Percentiles rank a stretch among this genome's conserved stretches.
phyloP scores from a whole-genome alignment of 2,797 vertebrate species.

The Chlorospingus flavigularis region DNA sequence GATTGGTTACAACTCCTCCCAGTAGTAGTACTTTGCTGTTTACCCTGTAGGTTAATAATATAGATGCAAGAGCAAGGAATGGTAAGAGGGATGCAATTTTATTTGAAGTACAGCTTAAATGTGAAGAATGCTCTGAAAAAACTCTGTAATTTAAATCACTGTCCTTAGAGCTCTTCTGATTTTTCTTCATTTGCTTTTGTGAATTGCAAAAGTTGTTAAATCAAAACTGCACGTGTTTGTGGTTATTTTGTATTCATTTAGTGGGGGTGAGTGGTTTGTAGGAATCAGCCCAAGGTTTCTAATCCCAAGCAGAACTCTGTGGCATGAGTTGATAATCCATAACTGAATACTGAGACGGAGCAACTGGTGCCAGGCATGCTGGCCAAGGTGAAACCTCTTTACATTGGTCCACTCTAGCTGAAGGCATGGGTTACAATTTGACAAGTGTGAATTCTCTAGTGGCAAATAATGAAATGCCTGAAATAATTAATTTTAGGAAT shows the following conservation, averaged over 20 bases:
- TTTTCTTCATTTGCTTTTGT: constrained; percentile 31
- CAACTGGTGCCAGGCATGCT: not conserved
- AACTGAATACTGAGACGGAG: not conserved
- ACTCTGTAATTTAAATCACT: not conserved
- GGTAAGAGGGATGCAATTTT: not conserved
- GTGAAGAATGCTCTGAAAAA: constrained; percentile 1
- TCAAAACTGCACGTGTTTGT: not conserved
- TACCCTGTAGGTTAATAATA: not conserved
- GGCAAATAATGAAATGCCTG: not conserved
- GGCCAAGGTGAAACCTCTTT: not conserved
- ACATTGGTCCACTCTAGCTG: rapidly evolving
- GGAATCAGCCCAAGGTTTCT: not conserved
- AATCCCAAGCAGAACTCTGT: not conserved
- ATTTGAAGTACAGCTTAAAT: not conserved
- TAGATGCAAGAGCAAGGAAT: not conserved
- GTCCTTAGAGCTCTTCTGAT: not conserved
- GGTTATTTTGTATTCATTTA: not conserved
- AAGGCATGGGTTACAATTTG: not conserved
- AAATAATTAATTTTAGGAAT: not conserved
- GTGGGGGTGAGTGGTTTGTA: not conserved
- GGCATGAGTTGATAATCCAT: not conserved
- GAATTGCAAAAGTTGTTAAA: not conserved
- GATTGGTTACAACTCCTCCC: not conserved
- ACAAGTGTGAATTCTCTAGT: not conserved
- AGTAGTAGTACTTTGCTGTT: not conserved